Evolutionary conservation across 2,113 vertebrate genomes (phyloP).

Genomic region (Vanacampus margaritifer): DNA sequence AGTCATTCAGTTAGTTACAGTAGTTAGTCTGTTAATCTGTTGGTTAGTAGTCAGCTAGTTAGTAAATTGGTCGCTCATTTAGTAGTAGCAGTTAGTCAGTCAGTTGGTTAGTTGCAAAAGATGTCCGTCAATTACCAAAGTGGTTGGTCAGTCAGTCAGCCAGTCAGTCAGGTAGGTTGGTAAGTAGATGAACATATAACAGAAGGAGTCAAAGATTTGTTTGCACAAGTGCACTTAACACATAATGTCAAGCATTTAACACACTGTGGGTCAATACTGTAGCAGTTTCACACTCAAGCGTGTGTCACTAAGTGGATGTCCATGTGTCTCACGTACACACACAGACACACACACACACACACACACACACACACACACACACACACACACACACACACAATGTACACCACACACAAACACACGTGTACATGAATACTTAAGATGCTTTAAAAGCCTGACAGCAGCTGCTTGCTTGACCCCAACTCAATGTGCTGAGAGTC

Average conservation of each 20-base stretch:
- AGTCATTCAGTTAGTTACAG: neutral
- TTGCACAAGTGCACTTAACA: conserved; percentile 1
- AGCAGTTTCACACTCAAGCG: neutral
- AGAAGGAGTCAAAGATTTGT: neutral
- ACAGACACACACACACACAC: neutral
- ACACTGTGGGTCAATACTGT: conserved; percentile 6
- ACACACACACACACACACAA: too few relatives aligned
- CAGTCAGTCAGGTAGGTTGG: too few relatives aligned
- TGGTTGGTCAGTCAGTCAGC: too few relatives aligned
- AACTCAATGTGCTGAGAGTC: conserved; percentile 8
- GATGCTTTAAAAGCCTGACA: conserved; percentile 40
- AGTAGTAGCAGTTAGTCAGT: too few relatives aligned
- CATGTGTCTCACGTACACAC: neutral
- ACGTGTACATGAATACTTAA: conserved; percentile 49
- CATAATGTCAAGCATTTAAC: neutral
- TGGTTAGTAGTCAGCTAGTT: neutral
- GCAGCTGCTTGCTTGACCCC: conserved; percentile 24
- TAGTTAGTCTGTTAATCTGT: neutral
- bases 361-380: neutral
- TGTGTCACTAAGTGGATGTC: neutral
- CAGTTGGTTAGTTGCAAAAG: too few relatives aligned
- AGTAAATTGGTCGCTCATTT: too few relatives aligned
- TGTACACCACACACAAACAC: neutral
- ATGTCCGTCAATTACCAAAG: too few relatives aligned
- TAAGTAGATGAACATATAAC: neutral